These are phyloP conservation scores for Meliscaeva auricollis DNA, from an alignment of 2,888 invertebrate species.

Conservation along the genomic window DNA sequence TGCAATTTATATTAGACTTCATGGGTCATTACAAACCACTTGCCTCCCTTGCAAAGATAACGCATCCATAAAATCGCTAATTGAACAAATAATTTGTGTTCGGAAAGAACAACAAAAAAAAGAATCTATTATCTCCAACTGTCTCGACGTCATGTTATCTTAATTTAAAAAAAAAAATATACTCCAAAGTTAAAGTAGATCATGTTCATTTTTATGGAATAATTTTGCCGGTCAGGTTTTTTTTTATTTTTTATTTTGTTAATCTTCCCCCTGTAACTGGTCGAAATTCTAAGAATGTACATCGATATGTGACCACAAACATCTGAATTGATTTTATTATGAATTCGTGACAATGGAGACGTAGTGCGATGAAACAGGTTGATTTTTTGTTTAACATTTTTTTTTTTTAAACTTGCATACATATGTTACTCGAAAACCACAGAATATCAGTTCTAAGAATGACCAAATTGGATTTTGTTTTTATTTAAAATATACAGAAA, in stretches of 20 bases:
- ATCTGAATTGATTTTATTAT: conserved; percentile 7
- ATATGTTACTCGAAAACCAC: too few species aligned
- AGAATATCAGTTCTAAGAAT: too few species aligned
- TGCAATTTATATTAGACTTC: background rate
- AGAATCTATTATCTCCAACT: background rate
- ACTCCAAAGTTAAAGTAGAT: background rate
- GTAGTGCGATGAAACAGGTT: too few species aligned
- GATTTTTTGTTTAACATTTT: too few species aligned
- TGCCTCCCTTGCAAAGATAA: background rate
- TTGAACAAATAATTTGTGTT: background rate
- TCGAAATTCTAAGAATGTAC: background rate
- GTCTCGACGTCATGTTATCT: background rate
- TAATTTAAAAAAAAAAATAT: background rate
- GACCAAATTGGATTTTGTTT: too few species aligned
- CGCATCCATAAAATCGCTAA: background rate
- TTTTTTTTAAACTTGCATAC: too few species aligned
- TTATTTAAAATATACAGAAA: too few species aligned
- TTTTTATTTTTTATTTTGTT: background rate
- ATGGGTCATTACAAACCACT: background rate
- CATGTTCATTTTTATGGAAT: background rate
- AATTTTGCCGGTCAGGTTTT: background rate
- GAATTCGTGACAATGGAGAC: background rate
- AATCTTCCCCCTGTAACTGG: background rate
- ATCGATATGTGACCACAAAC: conserved; percentile 8
- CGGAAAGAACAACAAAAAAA: too few species aligned